A percentile compares a stretch with the other conserved stretches of the same genome.
Evolutionary conservation across 2,113 vertebrate genomes (phyloP).

Genomic region (Polyodon spathula): DNA sequence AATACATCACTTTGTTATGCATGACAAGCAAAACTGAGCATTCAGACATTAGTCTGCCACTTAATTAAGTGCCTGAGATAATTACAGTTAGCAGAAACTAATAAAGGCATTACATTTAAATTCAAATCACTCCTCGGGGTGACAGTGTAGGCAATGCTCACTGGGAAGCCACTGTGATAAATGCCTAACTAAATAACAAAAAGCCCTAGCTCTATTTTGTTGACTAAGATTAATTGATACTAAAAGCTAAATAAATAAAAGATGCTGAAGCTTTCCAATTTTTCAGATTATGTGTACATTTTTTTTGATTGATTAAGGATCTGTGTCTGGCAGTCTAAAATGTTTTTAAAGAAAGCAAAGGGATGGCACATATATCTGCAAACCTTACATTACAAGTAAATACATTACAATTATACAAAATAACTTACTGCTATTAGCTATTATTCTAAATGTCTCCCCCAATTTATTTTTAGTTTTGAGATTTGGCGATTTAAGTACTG

Average conservation of each 20-base stretch:
- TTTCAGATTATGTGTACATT: too few species aligned
- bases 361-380: too few species aligned
- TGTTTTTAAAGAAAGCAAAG: too few species aligned
- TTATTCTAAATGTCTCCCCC: too few species aligned
- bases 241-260: conserved; percentile 22
- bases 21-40: conserved; percentile 69
- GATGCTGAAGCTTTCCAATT: too few species aligned
- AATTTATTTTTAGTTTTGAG: neutral
- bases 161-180: conserved; percentile 56
- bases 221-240: conserved; percentile 40
- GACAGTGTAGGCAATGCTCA: conserved; percentile 69
- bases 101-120: conserved; percentile 73
- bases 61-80: conserved; percentile 75
- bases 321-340: too few species aligned
- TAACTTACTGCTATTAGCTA: neutral
- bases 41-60: conserved; percentile 72
- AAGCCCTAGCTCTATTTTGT: conserved; percentile 44
- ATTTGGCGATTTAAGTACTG: too few species aligned
- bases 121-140: conserved; percentile 74
- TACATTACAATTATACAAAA: too few species aligned
- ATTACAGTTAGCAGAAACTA: conserved; percentile 75
- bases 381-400: too few species aligned
- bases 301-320: too few species aligned
- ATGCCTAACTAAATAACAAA: conserved; percentile 45
- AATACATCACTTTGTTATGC: conserved; percentile 74